Evolutionary conservation across 2,888 invertebrate species (phyloP).

Genomic region (Tortrix viridana): DNA sequence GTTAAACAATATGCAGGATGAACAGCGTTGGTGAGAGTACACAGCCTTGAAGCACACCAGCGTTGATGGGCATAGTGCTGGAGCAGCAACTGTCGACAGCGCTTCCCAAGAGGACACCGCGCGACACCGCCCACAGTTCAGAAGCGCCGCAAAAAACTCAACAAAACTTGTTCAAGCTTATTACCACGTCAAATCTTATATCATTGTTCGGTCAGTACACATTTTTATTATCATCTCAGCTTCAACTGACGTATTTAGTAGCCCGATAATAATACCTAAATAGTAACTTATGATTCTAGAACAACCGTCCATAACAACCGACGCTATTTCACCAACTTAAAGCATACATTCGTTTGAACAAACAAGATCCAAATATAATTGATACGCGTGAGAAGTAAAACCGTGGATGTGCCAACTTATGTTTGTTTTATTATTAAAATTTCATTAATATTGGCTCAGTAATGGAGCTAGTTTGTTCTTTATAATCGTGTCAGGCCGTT

Average conservation of each 20-base stretch:
- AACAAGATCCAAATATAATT: conserved; percentile 39
- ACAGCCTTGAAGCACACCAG: too few species aligned
- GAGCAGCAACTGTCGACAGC: too few species aligned
- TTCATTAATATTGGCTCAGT: conserved; percentile 49
- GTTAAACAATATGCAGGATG: too few species aligned
- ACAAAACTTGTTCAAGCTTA: neutral
- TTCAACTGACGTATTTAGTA: conserved; percentile 58
- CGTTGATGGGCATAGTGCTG: too few species aligned
- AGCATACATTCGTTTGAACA: conserved; percentile 14
- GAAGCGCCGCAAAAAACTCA: too few species aligned
- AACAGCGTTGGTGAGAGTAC: too few species aligned
- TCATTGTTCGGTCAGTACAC: conserved; percentile 40
- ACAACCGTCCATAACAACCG: conserved; percentile 1
- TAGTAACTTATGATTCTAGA: conserved; percentile 42
- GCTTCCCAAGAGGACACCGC: too few species aligned
- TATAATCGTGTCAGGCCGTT: conserved; percentile 11
- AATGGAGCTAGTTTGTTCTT: conserved; percentile 37
- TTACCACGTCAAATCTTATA: neutral
- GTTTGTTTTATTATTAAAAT: conserved; percentile 48
- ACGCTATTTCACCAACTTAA: conserved; percentile 15
- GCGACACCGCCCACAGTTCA: too few species aligned
- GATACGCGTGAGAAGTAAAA: conserved; percentile 52
- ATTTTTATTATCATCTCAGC: conserved; percentile 58
- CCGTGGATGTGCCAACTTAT: conserved; percentile 42
- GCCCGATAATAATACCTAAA: conserved; percentile 55